Base-by-base conservation (phyloP, 2,113 vertebrate genomes). In the Equus przewalskii region DNA sequence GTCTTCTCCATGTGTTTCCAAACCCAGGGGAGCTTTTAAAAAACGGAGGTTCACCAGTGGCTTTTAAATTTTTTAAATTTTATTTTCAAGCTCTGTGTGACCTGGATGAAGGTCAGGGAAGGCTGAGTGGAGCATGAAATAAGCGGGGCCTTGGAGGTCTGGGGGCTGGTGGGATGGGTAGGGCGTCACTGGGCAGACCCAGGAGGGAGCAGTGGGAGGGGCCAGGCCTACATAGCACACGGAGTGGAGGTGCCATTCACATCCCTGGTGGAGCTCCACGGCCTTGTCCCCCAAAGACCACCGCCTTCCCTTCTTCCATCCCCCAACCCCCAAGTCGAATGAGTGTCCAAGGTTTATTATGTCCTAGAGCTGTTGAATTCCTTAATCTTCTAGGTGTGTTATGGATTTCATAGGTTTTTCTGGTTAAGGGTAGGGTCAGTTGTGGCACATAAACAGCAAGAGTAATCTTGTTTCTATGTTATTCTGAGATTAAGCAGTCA, bases 31-130 rank as follows among this genome's bases (percentile, higher is more conserved):
- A 76, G 24, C 7, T 86, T 86, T 67, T 28, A 28, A 54, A 49
- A 85, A 69, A 13, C 15, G 13, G 49, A 89, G 4, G 24, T 22
- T 75, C 56, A 72, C 15, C 6, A 70, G 69, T 21, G 9, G 21
- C 7, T 46, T 81, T 72, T 56, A 7, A 64, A 26, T 1, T 7
- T 44, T 86, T 73, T 8, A 19, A 78, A 21, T 80, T 94, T 94
- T 90, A n/a, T 80, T 96, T 58, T 81, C 11, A 73, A 83, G 70
- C 36, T 88, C 69, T 65, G 5, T 73, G 46, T 51, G 54, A 78
- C 21, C 13, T 11, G 6, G 15, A 12, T 72, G 49, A 62, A 78
- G 11, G 49, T 21, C 69, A 88, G 22, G 12, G 41, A 62, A 95
- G 14, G 58, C 4, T 60, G 60, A 93, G n/a, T 36, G 82, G 54